Percentiles rank a stretch among this genome's conserved stretches.
Evolutionary conservation across 2,797 vertebrate species (phyloP).

Genomic region (Lithobates pipiens): DNA sequence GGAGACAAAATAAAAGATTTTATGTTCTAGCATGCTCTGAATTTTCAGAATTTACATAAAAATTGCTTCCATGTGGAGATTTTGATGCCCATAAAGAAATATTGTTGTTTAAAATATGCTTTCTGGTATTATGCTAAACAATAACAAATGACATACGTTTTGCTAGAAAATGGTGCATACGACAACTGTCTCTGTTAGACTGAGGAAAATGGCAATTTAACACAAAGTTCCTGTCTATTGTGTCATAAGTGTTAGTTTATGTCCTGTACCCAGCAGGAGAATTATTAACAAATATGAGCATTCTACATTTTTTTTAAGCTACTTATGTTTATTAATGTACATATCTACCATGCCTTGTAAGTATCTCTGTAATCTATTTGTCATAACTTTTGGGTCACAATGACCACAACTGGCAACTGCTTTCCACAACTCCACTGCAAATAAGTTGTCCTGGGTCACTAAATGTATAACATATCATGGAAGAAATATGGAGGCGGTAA

Average conservation of each 20-base stretch:
- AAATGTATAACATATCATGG: no score
- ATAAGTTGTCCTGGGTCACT: no score
- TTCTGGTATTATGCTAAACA: constrained; percentile 27
- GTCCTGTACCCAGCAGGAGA: neutral
- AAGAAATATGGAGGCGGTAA: no score
- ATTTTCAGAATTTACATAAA: constrained; percentile 26
- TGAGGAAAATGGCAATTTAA: constrained; percentile 1
- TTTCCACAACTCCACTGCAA: no score
- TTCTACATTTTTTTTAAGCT: neutral
- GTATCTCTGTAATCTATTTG: no score
- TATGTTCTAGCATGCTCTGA: neutral
- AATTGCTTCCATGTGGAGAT: constrained; percentile 31
- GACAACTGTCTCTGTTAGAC: constrained; percentile 13
- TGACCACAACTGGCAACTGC: no score
- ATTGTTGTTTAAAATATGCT: constrained; percentile 33
- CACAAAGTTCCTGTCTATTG: neutral
- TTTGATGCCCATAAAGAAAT: constrained; percentile 32
- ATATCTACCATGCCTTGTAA: no score
- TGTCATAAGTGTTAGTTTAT: neutral
- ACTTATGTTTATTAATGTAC: neutral
- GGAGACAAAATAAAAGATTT: constrained; percentile 34
- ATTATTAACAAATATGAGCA: neutral
- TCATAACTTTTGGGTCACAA: no score
- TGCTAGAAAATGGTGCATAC: constrained; percentile 2
- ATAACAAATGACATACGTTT: constrained; percentile 27